A percentile compares a stretch with the other conserved stretches of the same genome.
Evolutionary conservation across 2,888 invertebrate species (phyloP).

Genomic region (Isotomurus palustris): DNA sequence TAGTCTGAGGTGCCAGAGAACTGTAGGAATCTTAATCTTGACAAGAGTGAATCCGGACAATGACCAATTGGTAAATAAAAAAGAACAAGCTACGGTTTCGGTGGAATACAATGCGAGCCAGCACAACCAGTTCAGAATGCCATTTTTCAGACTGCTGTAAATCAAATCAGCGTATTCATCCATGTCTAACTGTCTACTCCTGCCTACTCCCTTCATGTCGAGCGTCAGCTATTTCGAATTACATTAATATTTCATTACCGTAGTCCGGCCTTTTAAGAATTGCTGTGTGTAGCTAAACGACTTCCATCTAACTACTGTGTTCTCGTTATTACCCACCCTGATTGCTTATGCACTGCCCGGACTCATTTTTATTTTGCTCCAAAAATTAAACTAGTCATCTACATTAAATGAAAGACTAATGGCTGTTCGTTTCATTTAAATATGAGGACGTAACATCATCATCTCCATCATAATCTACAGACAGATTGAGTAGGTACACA

Average conservation of each 20-base stretch:
- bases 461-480: too few relatives aligned
- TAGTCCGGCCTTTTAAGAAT: neutral
- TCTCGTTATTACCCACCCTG: neutral
- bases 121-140: neutral
- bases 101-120: neutral
- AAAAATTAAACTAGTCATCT: too few relatives aligned
- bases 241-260: neutral
- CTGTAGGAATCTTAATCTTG: neutral
- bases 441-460: too few relatives aligned
- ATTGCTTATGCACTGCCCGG: too few relatives aligned
- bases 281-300: neutral
- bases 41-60: neutral
- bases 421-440: too few relatives aligned
- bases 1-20: neutral
- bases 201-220: too few relatives aligned
- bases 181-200: neutral
- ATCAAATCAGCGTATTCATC: conserved; percentile 1
- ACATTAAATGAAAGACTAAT: too few relatives aligned
- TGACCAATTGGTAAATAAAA: neutral
- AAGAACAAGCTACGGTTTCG: neutral
- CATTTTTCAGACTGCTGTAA: neutral
- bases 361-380: too few relatives aligned
- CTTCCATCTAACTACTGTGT: neutral
- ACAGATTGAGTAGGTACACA: too few relatives aligned
- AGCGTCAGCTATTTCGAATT: neutral